These are phyloP conservation scores for Gobio gobio DNA, from an alignment of 2,113 vertebrate species.

Conservation along the genomic window DNA sequence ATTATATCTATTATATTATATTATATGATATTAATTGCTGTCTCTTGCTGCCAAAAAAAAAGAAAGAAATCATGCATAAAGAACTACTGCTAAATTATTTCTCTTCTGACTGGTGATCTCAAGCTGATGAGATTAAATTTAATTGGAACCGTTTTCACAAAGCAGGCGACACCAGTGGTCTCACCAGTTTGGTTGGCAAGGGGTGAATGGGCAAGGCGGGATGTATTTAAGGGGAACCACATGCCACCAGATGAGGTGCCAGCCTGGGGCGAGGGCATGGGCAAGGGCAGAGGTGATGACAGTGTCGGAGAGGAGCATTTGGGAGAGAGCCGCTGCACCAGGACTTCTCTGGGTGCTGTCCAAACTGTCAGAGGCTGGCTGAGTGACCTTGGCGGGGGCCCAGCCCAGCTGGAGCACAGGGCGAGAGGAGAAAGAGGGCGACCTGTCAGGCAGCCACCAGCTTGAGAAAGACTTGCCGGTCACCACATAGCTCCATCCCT, in stretches of 20 bases:
- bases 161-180: constrained; percentile 28
- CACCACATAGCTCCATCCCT: constrained; percentile 9
- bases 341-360: constrained; percentile 64
- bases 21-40: not conserved
- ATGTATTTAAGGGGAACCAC: constrained; percentile 56
- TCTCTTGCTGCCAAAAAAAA: not conserved
- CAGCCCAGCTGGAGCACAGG: constrained; percentile 66
- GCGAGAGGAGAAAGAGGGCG: constrained; percentile 48
- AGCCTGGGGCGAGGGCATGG: constrained; percentile 54
- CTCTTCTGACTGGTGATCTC: constrained; percentile 1
- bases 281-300: constrained; percentile 62
- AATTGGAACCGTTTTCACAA: constrained; percentile 41
- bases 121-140: constrained; percentile 40
- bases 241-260: constrained; percentile 62
- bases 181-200: constrained; percentile 38
- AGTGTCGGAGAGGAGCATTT: constrained; percentile 42
- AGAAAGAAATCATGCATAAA: not conserved
- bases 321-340: constrained; percentile 50
- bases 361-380: constrained; percentile 67
- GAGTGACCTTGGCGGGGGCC: constrained; percentile 72
- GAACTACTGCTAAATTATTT: not conserved
- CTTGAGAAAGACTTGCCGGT: constrained; percentile 43
- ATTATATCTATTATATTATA: not conserved
- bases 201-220: constrained; percentile 39
- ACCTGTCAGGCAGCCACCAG: constrained; percentile 49